Conservation (phyloP, 1,140 invertebrate genomes). For the Agraylea sexmaculata region DNA sequence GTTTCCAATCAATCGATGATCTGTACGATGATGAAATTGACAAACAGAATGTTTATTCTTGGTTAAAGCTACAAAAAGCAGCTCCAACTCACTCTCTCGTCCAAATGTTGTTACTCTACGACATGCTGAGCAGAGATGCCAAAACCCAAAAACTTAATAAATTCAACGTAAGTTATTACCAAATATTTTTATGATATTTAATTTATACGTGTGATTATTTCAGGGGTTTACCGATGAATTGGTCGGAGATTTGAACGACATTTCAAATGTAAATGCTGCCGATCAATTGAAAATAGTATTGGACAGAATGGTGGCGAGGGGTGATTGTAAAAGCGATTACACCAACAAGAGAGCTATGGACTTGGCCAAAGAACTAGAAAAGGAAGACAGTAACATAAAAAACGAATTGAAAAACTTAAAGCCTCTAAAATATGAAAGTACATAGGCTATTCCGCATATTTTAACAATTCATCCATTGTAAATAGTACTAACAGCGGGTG, state of each 20-base stretch:
- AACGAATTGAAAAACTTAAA: slow-evolving; percentile 36
- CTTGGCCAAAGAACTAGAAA: slow-evolving; percentile 36
- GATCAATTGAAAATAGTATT: slow-evolving; percentile 38
- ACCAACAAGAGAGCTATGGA: slow-evolving; percentile 39
- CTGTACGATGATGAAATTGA: slow-evolving; percentile 12
- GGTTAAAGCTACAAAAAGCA: slow-evolving; percentile 15
- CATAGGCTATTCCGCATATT: too few species aligned
- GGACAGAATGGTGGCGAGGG: slow-evolving; percentile 36
- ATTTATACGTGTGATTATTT: slow-evolving; percentile 14
- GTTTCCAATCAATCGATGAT: slow-evolving; percentile 14
- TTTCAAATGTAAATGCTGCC: slow-evolving; percentile 34
- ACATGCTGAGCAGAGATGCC: slow-evolving; percentile 42
- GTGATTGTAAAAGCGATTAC: slow-evolving; percentile 38
- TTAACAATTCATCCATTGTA: too few species aligned
- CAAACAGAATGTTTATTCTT: slow-evolving; percentile 9
- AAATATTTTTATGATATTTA: background rate
- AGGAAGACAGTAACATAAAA: slow-evolving; percentile 37
- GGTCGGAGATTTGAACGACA: slow-evolving; percentile 33
- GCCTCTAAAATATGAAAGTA: slow-evolving; percentile 33
- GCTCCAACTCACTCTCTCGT: slow-evolving; percentile 23
- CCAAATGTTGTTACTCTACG: slow-evolving; percentile 38
- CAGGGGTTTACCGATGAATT: slow-evolving; percentile 41
- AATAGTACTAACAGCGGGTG: too few species aligned
- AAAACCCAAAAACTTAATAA: slow-evolving; percentile 41
- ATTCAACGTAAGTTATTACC: slow-evolving; percentile 35